These are phyloP conservation scores for Drosophila ochracea DNA, from an alignment of 2,888 invertebrate species.

Conservation along the genomic window DNA sequence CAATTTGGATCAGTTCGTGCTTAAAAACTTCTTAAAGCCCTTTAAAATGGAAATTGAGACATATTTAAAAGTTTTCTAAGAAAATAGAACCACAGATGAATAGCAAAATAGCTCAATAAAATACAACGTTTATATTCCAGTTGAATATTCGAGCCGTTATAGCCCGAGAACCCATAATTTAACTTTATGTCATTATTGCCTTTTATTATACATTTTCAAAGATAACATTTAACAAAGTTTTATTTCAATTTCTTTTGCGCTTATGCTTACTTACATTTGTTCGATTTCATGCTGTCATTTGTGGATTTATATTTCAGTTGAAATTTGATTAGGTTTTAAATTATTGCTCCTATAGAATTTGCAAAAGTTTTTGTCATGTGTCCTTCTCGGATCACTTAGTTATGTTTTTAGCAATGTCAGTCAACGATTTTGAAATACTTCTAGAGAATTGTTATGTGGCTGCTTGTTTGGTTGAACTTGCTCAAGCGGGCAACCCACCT, in stretches of 20 bases:
- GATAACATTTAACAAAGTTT: background rate
- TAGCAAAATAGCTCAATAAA: background rate
- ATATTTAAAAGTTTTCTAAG: background rate
- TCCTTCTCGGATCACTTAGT: background rate
- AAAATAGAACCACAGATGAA: background rate
- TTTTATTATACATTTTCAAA: background rate
- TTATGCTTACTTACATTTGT: background rate
- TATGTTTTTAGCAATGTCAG: conserved; percentile 28
- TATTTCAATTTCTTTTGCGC: background rate
- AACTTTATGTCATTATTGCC: background rate
- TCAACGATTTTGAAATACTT: conserved; percentile 38
- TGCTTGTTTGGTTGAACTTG: conserved; percentile 12
- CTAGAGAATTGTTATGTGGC: conserved; percentile 4
- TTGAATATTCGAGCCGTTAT: background rate
- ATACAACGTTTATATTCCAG: background rate
- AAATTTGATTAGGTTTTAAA: conserved; percentile 26
- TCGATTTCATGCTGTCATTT: conserved; percentile 14
- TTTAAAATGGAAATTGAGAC: background rate
- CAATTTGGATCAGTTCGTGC: background rate
- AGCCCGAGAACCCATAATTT: background rate
- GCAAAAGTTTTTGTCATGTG: background rate
- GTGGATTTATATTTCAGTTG: conserved; percentile 4
- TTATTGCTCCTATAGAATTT: conserved; percentile 6
- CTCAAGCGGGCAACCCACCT: conserved; percentile 43
- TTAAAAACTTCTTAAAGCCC: too few relatives aligned